Evolutionary conservation across 2,797 vertebrate species (phyloP).

Genomic region (Naso thynnoides): DNA sequence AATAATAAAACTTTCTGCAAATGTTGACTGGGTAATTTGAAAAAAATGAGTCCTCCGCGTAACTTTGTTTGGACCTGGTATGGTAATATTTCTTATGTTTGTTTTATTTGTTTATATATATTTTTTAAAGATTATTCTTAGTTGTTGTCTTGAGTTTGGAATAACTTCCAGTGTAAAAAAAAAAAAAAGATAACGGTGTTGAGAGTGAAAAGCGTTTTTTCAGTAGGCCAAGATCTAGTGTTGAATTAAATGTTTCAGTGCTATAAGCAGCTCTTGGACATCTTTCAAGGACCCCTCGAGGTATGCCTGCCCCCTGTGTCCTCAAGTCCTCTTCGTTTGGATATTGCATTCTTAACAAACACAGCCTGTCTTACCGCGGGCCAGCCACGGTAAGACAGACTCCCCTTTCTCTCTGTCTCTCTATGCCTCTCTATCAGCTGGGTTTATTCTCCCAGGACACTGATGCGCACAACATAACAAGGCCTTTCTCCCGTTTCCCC

Average conservation of each 20-base stretch:
- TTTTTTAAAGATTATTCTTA: too few relatives aligned
- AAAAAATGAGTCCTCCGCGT: too few relatives aligned
- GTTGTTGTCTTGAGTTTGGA: not conserved
- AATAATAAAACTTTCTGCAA: too few relatives aligned
- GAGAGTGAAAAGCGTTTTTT: not conserved
- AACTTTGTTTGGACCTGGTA: too few relatives aligned
- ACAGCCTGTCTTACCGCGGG: too few relatives aligned
- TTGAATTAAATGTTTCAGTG: not conserved
- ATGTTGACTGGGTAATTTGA: too few relatives aligned
- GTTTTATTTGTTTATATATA: too few relatives aligned
- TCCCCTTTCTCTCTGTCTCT: not conserved
- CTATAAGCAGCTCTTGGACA: not conserved
- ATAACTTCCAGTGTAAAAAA: not conserved
- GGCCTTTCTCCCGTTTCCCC: slow-evolving; percentile 5
- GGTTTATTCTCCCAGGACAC: slow-evolving; percentile 58
- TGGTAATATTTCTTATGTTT: too few relatives aligned
- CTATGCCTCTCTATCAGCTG: slow-evolving; percentile 34
- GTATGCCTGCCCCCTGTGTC: not conserved
- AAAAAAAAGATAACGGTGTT: not conserved
- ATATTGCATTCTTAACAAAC: slow-evolving; percentile 25
- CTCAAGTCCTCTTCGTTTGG: not conserved
- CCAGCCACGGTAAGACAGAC: not conserved
- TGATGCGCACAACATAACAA: slow-evolving; percentile 56
- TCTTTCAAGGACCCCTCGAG: not conserved
- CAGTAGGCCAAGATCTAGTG: not conserved